Evolutionary conservation across 2,888 invertebrate genomes (phyloP), one percentile per base, ranked within the genome.

Genomic region (Brachyptera risi): DNA sequence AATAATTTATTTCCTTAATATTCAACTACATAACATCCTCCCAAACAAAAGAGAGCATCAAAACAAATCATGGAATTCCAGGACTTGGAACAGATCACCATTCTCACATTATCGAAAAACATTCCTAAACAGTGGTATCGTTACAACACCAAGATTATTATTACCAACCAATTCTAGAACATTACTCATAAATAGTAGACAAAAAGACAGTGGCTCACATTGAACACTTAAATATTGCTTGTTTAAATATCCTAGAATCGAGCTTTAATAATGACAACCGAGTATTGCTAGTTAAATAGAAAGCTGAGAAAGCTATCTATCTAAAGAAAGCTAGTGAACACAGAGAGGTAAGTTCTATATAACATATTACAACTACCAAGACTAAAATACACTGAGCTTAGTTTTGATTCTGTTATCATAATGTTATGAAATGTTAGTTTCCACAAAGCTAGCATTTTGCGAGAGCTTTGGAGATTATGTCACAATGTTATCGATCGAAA

Each of bases 301-400:
- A 19, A 44, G 15, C 5, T 44, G 21, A 44, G 31, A 7, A 31
- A 31, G 11, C 31, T 19, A 37, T 54, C 37, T 38, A 54, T n/a
- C n/a, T 38, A 54, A 54, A 54, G 54, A 54, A 54, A 54, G 54
- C 54, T 54, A 54, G 54, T 54, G 54, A 54, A 54, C 54, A 54
- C 54, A 37, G n/a, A 44, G 21, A 47, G 47, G 47, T 47, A n/a
- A n/a, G n/a, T n/a, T n/a, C n/a, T n/a, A n/a, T n/a, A n/a, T n/a
- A n/a, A n/a, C n/a, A n/a, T n/a, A n/a, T n/a, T n/a, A n/a, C n/a
- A n/a, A n/a, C n/a, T n/a, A n/a, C n/a, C n/a, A n/a, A n/a, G n/a
- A n/a, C n/a, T n/a, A n/a, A n/a, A n/a, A n/a, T n/a, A n/a, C n/a
- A n/a, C n/a, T n/a, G n/a, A n/a, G n/a, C n/a, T n/a, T n/a, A n/a